These are phyloP conservation scores for Drosophila flavopinicola DNA, from an alignment of 2,888 invertebrate genomes.

Conservation along the genomic window DNA sequence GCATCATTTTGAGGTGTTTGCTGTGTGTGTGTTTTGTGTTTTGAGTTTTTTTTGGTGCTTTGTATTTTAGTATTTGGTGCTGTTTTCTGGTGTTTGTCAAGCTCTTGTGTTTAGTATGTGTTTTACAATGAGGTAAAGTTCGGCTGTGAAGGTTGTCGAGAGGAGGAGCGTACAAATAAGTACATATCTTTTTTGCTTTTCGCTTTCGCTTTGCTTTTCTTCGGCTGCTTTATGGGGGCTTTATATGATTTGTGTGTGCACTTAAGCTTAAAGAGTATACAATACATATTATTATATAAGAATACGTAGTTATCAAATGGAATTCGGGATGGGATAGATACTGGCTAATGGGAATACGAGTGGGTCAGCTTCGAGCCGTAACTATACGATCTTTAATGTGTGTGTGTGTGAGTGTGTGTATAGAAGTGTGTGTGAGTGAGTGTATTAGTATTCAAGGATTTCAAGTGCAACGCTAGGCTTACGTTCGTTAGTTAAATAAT, in stretches of 20 bases:
- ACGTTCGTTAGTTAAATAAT: constrained; percentile 21
- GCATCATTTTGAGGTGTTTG: constrained; percentile 58
- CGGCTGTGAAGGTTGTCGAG: constrained; percentile 69
- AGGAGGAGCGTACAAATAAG: constrained; percentile 69
- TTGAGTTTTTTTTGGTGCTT: constrained; percentile 31
- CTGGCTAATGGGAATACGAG: constrained; percentile 21
- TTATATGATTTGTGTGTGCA: constrained; percentile 45
- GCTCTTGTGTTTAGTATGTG: constrained; percentile 54
- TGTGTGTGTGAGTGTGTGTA: constrained; percentile 2
- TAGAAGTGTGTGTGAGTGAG: constrained; percentile 13
- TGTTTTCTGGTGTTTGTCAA: constrained; percentile 55
- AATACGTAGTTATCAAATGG: constrained; percentile 30
- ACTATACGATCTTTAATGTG: constrained; percentile 16
- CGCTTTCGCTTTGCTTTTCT: constrained; percentile 15
- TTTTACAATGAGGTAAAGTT: constrained; percentile 80
- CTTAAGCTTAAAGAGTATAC: constrained; percentile 56
- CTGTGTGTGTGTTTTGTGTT: constrained; percentile 26
- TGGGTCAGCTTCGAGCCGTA: constrained; percentile 9
- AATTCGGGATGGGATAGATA: constrained; percentile 9
- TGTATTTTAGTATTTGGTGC: constrained; percentile 22
- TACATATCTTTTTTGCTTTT: constrained; percentile 34
- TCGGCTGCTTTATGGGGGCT: background rate
- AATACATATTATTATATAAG: constrained; percentile 29
- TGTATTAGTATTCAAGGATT: background rate
- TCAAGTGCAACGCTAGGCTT: constrained; percentile 57